Base-by-base conservation (phyloP, 1,140 invertebrate genomes). In the Medauroidea extradentata region DNA sequence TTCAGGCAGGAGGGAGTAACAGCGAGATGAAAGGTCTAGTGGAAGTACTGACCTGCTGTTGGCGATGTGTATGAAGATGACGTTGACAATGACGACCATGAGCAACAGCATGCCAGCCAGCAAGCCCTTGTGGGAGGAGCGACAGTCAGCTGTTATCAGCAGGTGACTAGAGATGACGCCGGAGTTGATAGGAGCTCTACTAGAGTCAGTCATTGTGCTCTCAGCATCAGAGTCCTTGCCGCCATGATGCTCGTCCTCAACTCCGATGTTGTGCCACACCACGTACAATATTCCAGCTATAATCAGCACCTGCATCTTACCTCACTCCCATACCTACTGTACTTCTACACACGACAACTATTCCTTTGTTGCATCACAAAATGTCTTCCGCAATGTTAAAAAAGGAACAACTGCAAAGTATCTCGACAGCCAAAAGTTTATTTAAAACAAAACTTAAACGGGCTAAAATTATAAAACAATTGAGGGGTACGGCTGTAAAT, bases 221-320 rank as follows among this genome's bases (percentile, higher is more conserved):
- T 34, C 29, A 11, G 29, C 29, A 11, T 34, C 29, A 4, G 29
- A 34, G 29, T 34, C 29, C 29, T 11, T 34, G 44, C 44, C 53
- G 46, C 57, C 64, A 51, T 64, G 65, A 51, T 64, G 65, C 59
- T 52, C 42, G 61, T 51, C 68, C 61, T 82, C 82, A 49, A 78
- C 73, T 25, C 85, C 85, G 62, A 89, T 86, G 66, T 87, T 86
- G 60, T 80, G 77, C 85, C 85, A 88, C 38, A 89, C 81, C 21
- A 88, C 83, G 68, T 83, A 88, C 68, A 87, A 82, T 24, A 89
- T 78, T 3, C 85, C 86, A 60, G 86, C 85, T 85, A 65, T 9
- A 4, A n/a, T n/a, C n/a, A n/a, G n/a, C n/a, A n/a, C n/a, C n/a
- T n/a, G n/a, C n/a, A n/a, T n/a, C n/a, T n/a, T n/a, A n/a, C n/a